Percentiles rank a stretch among this genome's conserved stretches.
Conservation (phyloP, 2,888 invertebrate genomes). For the Tuta absoluta region DNA sequence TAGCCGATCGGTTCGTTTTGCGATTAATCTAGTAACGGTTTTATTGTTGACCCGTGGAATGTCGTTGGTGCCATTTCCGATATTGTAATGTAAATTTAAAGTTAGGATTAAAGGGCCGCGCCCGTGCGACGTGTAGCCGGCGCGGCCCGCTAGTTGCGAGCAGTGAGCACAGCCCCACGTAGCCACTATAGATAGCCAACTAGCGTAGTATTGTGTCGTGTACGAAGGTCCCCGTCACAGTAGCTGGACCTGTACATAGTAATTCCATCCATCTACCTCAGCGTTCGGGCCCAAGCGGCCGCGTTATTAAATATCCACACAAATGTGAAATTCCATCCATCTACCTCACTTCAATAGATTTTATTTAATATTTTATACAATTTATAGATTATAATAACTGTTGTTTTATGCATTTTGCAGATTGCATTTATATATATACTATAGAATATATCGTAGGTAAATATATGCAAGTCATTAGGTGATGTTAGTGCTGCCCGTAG, state of each 20-base stretch:
- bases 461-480: slow-evolving; percentile 76
- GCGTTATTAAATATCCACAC: slow-evolving; percentile 77
- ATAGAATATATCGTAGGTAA: slow-evolving; percentile 80
- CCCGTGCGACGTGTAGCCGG: slow-evolving; percentile 20
- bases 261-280: slow-evolving; percentile 83
- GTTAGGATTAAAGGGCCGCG: slow-evolving; percentile 51
- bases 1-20: slow-evolving; percentile 63
- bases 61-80: slow-evolving; percentile 78
- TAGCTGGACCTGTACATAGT: slow-evolving; percentile 71
- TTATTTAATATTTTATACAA: slow-evolving; percentile 82
- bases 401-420: slow-evolving; percentile 81
- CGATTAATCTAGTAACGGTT: slow-evolving; percentile 55
- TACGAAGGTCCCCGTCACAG: slow-evolving; percentile 50
- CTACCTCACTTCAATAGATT: slow-evolving; percentile 86
- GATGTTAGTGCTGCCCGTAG: slow-evolving; percentile 75
- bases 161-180: slow-evolving; percentile 18
- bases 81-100: slow-evolving; percentile 67
- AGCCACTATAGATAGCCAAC: slow-evolving; percentile 19
- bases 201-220: slow-evolving; percentile 22
- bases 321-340: slow-evolving; percentile 86
- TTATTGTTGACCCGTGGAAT: slow-evolving; percentile 79
- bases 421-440: slow-evolving; percentile 80
- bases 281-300: slow-evolving; percentile 78
- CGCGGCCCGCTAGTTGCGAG: slow-evolving; percentile 15
- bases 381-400: slow-evolving; percentile 80